Evolutionary conservation across 2,888 invertebrate species (phyloP), one percentile per base, ranked within the genome.

Genomic region (Linnaemya vulpina): DNA sequence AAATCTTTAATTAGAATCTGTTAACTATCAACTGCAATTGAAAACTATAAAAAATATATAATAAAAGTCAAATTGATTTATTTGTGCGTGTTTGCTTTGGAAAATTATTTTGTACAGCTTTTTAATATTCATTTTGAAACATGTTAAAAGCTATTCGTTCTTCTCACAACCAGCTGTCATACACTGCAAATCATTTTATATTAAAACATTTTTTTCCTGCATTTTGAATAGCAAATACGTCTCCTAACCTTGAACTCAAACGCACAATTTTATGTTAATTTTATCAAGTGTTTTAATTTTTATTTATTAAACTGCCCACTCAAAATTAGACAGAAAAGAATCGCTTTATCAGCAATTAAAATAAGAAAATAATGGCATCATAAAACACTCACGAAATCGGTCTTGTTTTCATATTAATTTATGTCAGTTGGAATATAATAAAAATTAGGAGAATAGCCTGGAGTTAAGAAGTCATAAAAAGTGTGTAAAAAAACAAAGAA

Each of bases 271-370:
- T n/a, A 43, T 43, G 11, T 58, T 30, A 43, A 15, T 60, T 73
- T 60, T 73, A 22, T 49, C 53, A 53, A 63, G 51, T 53, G 40
- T 53, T 63, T 40, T 17, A 63, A 40, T 63, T 63, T 51, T 63
- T 53, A 53, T 63, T 73, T 60, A 71, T 63, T 38, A 17, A 10
- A 38, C 62, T 75, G 53, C 53, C 51, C 20, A 35, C 49, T 35
- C 62, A 63, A 40, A 38, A 13, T 9, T 25, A 63, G 46, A 58
- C 40, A 62, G 30, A 75, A 25, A n/a, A 51, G 51, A 63, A 71
- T 60, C n/a, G 30, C 22, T 62, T 35, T 38, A 35, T 53, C 13
- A 53, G 25, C 40, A 25, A 53, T 51, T n/a, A 74, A 62, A 38
- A 17, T 20, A 20, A 46, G 3, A 49, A 17, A 17, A 22, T 15